Conservation (phyloP, 2,113 vertebrate species). For the Myotis davidii region DNA sequence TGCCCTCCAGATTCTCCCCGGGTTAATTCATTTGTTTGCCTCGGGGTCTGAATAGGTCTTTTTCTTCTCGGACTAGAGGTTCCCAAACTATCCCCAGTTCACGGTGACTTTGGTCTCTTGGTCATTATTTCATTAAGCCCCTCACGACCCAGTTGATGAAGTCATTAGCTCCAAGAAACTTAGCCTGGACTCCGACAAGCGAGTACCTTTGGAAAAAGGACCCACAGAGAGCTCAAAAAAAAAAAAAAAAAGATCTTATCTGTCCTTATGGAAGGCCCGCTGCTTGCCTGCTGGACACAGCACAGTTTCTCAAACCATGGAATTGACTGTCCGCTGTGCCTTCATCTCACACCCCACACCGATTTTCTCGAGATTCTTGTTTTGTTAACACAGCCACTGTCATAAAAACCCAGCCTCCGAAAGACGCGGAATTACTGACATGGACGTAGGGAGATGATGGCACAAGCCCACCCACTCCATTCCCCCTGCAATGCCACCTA, state of each 20-base stretch:
- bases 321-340: accelerated
- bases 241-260: background rate
- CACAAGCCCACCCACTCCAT: too few species aligned
- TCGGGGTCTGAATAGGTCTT: background rate
- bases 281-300: background rate
- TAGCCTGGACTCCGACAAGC: background rate
- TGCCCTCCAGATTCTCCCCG: background rate
- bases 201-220: background rate
- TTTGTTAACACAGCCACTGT: background rate
- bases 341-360: background rate
- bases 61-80: background rate
- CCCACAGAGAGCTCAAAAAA: background rate
- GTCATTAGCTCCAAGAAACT: background rate
- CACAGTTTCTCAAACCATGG: background rate
- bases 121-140: background rate
- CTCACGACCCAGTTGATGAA: background rate
- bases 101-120: background rate
- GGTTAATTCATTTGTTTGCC: constrained; percentile 19
- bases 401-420: background rate
- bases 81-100: background rate
- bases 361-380: background rate
- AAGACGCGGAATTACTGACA: background rate
- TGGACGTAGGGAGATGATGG: accelerated
- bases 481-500: background rate
- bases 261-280: background rate